These are phyloP conservation scores for Epizoanthus ramosus DNA, from an alignment of 92 coral and sea anemone genomes.

Conservation along the genomic window DNA sequence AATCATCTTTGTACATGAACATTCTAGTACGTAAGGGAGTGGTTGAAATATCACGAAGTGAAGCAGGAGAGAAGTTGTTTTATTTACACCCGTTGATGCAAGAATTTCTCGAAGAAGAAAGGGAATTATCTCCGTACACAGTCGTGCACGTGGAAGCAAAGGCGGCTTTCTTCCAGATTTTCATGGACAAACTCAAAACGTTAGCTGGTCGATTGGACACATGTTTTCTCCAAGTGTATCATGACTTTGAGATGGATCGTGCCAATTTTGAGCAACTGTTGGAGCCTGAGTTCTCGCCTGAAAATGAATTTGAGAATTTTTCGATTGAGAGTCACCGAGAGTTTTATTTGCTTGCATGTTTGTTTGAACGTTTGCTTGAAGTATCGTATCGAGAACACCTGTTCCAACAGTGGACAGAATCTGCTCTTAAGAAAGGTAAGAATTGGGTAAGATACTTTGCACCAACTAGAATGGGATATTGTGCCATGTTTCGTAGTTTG, in stretches of 20 bases:
- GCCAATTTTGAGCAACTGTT: conserved; percentile 45
- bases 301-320: background rate
- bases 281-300: background rate
- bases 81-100: conserved; percentile 63
- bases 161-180: conserved; percentile 37
- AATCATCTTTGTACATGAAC: background rate
- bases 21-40: background rate
- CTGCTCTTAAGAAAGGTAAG: background rate
- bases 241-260: conserved; percentile 44
- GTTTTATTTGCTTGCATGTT: background rate
- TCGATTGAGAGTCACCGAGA: background rate
- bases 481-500: too few species aligned
- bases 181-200: conserved; percentile 34
- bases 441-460: too few species aligned
- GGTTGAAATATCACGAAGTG: background rate
- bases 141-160: conserved; percentile 43
- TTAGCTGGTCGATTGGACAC: conserved; percentile 50
- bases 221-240: conserved; percentile 42
- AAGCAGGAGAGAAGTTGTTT: conserved; percentile 5
- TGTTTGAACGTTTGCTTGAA: background rate
- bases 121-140: background rate
- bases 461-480: too few species aligned
- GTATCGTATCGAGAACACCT: background rate
- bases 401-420: background rate
- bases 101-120: conserved; percentile 20